Conservation (phyloP, 2,888 invertebrate genomes). For the Andrena dorsata region DNA sequence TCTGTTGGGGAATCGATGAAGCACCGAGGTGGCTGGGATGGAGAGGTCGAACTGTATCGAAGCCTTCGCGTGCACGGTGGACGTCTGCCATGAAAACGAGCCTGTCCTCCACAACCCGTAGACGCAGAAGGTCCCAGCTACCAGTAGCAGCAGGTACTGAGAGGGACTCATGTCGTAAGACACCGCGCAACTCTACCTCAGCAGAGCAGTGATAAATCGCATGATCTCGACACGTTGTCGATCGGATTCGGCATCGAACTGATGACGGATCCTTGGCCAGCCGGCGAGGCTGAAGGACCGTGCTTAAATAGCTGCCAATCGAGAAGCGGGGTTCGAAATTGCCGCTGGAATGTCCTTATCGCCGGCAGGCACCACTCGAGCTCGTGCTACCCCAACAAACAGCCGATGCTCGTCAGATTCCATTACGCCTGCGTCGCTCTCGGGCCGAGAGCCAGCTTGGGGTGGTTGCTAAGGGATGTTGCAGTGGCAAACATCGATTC, state of each 20-base stretch:
- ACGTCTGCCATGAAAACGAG: slow-evolving; percentile 66
- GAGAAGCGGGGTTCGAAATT: slow-evolving; percentile 68
- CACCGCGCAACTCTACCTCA: background rate
- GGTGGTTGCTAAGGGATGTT: slow-evolving; percentile 62
- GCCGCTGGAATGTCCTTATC: slow-evolving; percentile 77
- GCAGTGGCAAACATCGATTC: slow-evolving; percentile 75
- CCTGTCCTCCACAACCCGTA: slow-evolving; percentile 78
- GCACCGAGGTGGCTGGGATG: slow-evolving; percentile 70
- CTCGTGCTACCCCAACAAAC: slow-evolving; percentile 8
- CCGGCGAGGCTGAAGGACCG: slow-evolving; percentile 55
- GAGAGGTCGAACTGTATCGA: slow-evolving; percentile 80
- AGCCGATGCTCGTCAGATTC: background rate
- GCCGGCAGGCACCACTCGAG: slow-evolving; percentile 76
- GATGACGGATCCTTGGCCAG: slow-evolving; percentile 50
- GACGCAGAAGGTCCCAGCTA: slow-evolving; percentile 66
- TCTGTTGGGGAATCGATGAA: slow-evolving; percentile 45
- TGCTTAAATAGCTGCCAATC: slow-evolving; percentile 79
- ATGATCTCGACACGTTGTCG: slow-evolving; percentile 26
- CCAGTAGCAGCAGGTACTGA: slow-evolving; percentile 74
- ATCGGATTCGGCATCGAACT: slow-evolving; percentile 46
- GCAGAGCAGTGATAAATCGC: background rate
- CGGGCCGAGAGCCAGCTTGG: slow-evolving; percentile 32
- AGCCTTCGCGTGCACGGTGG: slow-evolving; percentile 77
- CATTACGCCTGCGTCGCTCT: slow-evolving; percentile 30
- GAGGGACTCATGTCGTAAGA: slow-evolving; percentile 38